Percentiles rank a stretch among this genome's conserved stretches.
Conservation (phyloP, 2,888 invertebrate species). For the Altica lythri region DNA sequence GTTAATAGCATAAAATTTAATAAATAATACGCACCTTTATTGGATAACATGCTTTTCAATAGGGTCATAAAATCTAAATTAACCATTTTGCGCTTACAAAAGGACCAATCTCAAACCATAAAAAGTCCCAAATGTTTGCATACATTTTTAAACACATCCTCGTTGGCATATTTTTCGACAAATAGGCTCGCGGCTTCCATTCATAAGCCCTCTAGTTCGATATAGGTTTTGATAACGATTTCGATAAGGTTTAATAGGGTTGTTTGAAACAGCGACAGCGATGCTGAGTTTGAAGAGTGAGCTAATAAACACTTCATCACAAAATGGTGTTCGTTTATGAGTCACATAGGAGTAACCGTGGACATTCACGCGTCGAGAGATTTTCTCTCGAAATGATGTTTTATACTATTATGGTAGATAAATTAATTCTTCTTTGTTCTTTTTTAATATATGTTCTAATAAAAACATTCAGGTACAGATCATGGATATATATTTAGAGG, state of each 20-base stretch:
- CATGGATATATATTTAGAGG: too few species aligned
- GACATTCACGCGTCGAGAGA: constrained; percentile 15
- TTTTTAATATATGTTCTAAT: background rate
- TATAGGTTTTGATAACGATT: constrained; percentile 24
- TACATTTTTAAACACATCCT: constrained; percentile 18
- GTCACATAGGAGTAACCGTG: constrained; percentile 13
- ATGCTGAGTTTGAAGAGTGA: constrained; percentile 17
- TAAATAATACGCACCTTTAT: constrained; percentile 16
- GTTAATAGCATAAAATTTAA: constrained; percentile 17
- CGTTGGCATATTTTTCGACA: constrained; percentile 23
- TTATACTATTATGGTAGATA: constrained; percentile 1
- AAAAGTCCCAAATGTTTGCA: constrained; percentile 13
- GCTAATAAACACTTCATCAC: constrained; percentile 24
- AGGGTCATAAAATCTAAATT: constrained; percentile 14
- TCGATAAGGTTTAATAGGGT: constrained; percentile 22
- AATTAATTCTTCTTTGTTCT: background rate
- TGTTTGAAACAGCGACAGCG: constrained; percentile 16
- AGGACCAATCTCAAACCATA: constrained; percentile 9
- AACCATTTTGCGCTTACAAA: constrained; percentile 11
- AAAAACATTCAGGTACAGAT: too few species aligned
- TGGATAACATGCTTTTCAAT: constrained; percentile 8
- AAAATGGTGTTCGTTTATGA: constrained; percentile 19
- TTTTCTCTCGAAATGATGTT: constrained; percentile 11
- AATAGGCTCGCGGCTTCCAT: constrained; percentile 17
- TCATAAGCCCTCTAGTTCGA: constrained; percentile 15